These are phyloP conservation scores for Drosophila borealis DNA, from an alignment of 2,888 invertebrate genomes.

Conservation along the genomic window DNA sequence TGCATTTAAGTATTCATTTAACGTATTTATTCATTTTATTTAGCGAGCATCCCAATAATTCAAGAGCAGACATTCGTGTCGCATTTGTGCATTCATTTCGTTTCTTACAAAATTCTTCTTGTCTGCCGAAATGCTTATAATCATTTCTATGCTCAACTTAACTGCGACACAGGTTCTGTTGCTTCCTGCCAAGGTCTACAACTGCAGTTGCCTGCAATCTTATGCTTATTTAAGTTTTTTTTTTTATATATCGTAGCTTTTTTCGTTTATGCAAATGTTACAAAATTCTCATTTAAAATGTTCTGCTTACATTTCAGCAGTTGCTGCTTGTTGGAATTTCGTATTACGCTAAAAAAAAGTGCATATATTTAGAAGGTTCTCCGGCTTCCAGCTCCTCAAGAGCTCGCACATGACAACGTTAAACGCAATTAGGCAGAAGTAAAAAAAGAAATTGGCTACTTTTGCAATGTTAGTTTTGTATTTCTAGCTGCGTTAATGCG, in stretches of 20 bases:
- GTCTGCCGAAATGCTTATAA: conserved; percentile 13
- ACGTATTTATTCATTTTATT: background rate
- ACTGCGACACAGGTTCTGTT: conserved; percentile 8
- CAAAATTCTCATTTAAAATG: conserved; percentile 51
- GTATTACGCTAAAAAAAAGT: conserved; percentile 26
- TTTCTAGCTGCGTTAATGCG: conserved; percentile 28
- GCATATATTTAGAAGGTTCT: conserved; percentile 30
- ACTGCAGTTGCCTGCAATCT: conserved; percentile 34
- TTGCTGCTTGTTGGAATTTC: conserved; percentile 33
- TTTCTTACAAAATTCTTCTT: conserved; percentile 18
- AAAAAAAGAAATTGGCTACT: conserved; percentile 25
- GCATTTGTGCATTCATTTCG: conserved; percentile 17
- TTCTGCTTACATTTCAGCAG: conserved; percentile 58
- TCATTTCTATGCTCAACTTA: conserved; percentile 21
- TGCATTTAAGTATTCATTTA: conserved; percentile 1
- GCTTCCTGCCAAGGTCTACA: conserved; percentile 34
- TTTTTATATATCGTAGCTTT: conserved; percentile 12
- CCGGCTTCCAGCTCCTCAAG: background rate
- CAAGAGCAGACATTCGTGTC: conserved; percentile 9
- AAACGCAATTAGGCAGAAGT: conserved; percentile 34
- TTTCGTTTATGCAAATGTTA: conserved; percentile 64
- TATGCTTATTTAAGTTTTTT: conserved; percentile 7
- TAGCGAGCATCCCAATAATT: conserved; percentile 6
- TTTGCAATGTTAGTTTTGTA: background rate
- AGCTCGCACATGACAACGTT: conserved; percentile 12